Evolutionary conservation across 2,888 invertebrate species (phyloP).

Genomic region (Agrilus biguttatus): DNA sequence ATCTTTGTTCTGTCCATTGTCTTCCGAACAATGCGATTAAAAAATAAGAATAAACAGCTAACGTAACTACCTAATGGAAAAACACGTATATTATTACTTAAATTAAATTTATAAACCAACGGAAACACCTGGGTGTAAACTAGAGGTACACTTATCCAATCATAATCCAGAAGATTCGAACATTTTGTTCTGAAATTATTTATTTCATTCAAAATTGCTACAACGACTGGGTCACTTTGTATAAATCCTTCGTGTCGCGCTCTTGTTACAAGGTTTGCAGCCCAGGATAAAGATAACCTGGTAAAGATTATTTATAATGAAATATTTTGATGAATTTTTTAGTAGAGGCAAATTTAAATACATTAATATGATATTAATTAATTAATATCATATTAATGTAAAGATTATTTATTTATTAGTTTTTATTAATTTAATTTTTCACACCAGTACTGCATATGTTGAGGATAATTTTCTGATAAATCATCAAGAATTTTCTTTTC

Average conservation of each 20-base stretch:
- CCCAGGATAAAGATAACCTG: slow-evolving; percentile 77
- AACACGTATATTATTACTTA: background rate
- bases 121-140: slow-evolving; percentile 58
- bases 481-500: slow-evolving; percentile 64
- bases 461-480: slow-evolving; percentile 63
- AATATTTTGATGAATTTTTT: too few species aligned
- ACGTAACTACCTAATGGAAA: slow-evolving; percentile 50
- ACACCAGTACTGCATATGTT: slow-evolving; percentile 76
- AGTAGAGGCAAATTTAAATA: too few species aligned
- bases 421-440: slow-evolving; percentile 7
- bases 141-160: slow-evolving; percentile 63
- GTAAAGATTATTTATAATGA: background rate
- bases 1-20: slow-evolving; percentile 53
- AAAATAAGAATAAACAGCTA: slow-evolving; percentile 84
- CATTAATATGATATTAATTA: too few species aligned
- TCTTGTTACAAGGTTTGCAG: slow-evolving; percentile 70
- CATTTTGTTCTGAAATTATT: slow-evolving; percentile 68
- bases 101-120: background rate
- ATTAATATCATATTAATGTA: too few species aligned
- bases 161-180: slow-evolving; percentile 58
- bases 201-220: slow-evolving; percentile 71
- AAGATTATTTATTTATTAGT: slow-evolving; percentile 1
- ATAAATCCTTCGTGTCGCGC: slow-evolving; percentile 77
- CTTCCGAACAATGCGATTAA: slow-evolving; percentile 75
- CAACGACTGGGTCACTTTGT: slow-evolving; percentile 75